These are phyloP conservation scores for Papilio gigon DNA, from an alignment of 2,888 invertebrate species.

Conservation along the genomic window DNA sequence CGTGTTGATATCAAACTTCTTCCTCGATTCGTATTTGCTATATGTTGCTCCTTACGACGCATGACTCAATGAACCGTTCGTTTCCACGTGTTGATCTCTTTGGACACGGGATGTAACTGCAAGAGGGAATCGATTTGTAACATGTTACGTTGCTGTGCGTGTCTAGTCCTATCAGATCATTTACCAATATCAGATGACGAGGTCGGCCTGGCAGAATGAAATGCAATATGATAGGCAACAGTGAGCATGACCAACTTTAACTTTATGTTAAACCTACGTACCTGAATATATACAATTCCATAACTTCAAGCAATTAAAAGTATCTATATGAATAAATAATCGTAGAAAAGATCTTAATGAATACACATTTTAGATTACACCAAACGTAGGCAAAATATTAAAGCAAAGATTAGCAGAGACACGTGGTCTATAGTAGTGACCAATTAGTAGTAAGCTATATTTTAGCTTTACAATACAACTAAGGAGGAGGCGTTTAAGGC, in stretches of 20 bases:
- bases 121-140: slow-evolving; percentile 54
- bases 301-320: not conserved
- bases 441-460: slow-evolving; percentile 45
- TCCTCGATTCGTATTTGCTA: slow-evolving; percentile 59
- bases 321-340: not conserved
- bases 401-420: not conserved
- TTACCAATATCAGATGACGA: slow-evolving; percentile 75
- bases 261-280: slow-evolving; percentile 40
- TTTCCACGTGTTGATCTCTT: slow-evolving; percentile 60
- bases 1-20: slow-evolving; percentile 72
- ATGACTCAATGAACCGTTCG: slow-evolving; percentile 50
- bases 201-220: slow-evolving; percentile 70
- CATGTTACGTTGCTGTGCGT: slow-evolving; percentile 69
- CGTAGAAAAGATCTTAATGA: not conserved
- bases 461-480: slow-evolving; percentile 46
- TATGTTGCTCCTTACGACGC: slow-evolving; percentile 68
- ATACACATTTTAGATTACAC: not conserved
- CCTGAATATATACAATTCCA: slow-evolving; percentile 11
- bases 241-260: slow-evolving; percentile 68
- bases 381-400: not conserved
- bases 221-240: slow-evolving; percentile 77
- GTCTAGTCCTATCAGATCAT: slow-evolving; percentile 64
- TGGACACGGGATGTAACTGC: slow-evolving; percentile 62
- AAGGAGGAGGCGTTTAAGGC: slow-evolving; percentile 54
- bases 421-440: slow-evolving; percentile 42